Conservation (phyloP, 2,113 vertebrate species). For the Pelecanoides urinatrix region DNA sequence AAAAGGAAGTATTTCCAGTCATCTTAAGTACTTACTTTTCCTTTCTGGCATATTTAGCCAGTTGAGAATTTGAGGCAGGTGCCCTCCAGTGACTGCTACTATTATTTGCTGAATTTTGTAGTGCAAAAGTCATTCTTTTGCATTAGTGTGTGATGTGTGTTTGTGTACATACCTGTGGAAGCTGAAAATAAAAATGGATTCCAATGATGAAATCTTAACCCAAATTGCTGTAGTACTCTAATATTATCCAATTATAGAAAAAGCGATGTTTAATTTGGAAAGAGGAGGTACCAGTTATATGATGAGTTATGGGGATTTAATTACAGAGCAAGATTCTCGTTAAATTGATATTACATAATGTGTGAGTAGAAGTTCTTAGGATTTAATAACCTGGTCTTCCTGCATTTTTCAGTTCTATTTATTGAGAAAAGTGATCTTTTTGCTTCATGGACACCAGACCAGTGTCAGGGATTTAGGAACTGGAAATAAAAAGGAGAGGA, state of each 20-base stretch:
- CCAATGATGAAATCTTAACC: neutral
- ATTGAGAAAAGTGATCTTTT: neutral
- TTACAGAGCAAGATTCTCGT: neutral
- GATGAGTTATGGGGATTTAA: neutral
- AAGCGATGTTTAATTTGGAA: constrained; percentile 26
- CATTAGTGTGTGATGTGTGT: neutral
- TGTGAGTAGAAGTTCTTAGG: neutral
- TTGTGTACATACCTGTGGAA: neutral
- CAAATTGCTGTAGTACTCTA: neutral
- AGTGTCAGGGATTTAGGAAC: neutral
- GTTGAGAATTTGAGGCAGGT: neutral
- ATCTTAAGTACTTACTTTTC: neutral
- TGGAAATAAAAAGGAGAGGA: neutral
- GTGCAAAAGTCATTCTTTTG: neutral
- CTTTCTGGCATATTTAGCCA: neutral
- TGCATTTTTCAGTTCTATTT: neutral
- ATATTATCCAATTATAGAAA: constrained; percentile 20
- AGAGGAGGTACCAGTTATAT: neutral
- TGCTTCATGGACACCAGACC: neutral
- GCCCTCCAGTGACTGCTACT: neutral
- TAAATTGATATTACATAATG: neutral
- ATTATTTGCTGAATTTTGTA: neutral
- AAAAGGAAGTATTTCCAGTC: neutral
- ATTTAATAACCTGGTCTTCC: neutral
- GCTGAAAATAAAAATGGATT: neutral